Conservation (phyloP, 2,888 invertebrate species). For the Cephalotes varians region DNA sequence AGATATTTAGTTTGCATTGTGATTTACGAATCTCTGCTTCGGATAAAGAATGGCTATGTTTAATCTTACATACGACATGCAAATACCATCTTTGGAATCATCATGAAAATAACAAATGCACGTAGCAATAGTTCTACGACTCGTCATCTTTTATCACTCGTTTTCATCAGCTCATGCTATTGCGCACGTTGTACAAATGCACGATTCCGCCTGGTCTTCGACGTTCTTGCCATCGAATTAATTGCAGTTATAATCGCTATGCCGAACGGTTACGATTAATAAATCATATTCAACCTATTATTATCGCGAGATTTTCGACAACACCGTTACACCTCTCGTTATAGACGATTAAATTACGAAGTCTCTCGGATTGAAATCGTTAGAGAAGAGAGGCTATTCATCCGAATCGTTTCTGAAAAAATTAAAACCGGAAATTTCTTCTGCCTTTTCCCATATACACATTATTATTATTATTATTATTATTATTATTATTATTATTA, state of each 20-base stretch:
- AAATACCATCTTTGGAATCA: background rate
- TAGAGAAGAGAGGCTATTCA: background rate
- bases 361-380: slow-evolving; percentile 28
- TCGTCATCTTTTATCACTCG: slow-evolving; percentile 30
- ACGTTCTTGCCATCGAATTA: slow-evolving; percentile 30
- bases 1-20: background rate
- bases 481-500: too few species aligned
- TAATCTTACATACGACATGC: background rate
- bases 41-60: background rate
- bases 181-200: slow-evolving; percentile 9
- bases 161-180: slow-evolving; percentile 30
- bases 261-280: slow-evolving; percentile 31
- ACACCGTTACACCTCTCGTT: slow-evolving; percentile 42
- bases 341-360: slow-evolving; percentile 36
- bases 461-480: too few species aligned
- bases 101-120: slow-evolving; percentile 24
- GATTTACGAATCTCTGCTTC: background rate
- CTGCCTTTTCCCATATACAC: background rate
- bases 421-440: slow-evolving; percentile 13
- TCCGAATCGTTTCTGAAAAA: background rate
- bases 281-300: slow-evolving; percentile 45
- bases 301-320: slow-evolving; percentile 45
- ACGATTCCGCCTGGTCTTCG: slow-evolving; percentile 37
- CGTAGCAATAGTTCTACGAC: slow-evolving; percentile 13
- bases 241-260: slow-evolving; percentile 39